Percentiles rank a stretch among this genome's conserved stretches.
These are phyloP conservation scores for Ranitomeya variabilis DNA, from an alignment of 2,113 vertebrate species.

Conservation along the genomic window DNA sequence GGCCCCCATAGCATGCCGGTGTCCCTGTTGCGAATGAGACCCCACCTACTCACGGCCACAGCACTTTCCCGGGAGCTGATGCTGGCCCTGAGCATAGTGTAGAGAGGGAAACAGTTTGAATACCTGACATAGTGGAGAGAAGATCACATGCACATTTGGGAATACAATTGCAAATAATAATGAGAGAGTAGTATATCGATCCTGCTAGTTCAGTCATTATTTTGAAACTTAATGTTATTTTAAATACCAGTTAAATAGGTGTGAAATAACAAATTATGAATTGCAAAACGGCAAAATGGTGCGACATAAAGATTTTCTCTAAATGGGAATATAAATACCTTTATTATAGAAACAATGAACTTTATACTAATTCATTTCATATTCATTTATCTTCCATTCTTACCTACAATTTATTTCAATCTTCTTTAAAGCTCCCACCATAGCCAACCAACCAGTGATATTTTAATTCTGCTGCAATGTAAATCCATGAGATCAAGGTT, in stretches of 20 bases:
- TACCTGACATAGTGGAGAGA: background rate
- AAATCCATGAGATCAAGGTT: background rate
- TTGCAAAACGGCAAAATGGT: background rate
- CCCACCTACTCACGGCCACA: no score
- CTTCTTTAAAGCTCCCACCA: background rate
- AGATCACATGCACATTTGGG: background rate
- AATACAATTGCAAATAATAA: background rate
- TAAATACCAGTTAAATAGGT: background rate
- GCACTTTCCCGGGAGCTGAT: no score
- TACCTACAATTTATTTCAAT: background rate
- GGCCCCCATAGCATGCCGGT: no score
- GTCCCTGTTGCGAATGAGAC: no score
- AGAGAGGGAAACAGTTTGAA: background rate
- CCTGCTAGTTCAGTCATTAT: background rate
- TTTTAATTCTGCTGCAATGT: background rate
- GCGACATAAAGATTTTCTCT: background rate
- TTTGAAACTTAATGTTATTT: background rate
- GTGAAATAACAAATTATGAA: slow-evolving; percentile 17
- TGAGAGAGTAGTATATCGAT: background rate
- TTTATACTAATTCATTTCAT: background rate
- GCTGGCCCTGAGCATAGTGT: no score
- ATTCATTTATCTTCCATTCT: background rate
- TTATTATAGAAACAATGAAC: slow-evolving; percentile 24
- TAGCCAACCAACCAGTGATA: background rate
- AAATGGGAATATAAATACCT: background rate